A percentile compares a stretch with the other conserved stretches of the same genome.
Conservation (phyloP, 1,140 invertebrate genomes). For the Drosophila parabipectinata region DNA sequence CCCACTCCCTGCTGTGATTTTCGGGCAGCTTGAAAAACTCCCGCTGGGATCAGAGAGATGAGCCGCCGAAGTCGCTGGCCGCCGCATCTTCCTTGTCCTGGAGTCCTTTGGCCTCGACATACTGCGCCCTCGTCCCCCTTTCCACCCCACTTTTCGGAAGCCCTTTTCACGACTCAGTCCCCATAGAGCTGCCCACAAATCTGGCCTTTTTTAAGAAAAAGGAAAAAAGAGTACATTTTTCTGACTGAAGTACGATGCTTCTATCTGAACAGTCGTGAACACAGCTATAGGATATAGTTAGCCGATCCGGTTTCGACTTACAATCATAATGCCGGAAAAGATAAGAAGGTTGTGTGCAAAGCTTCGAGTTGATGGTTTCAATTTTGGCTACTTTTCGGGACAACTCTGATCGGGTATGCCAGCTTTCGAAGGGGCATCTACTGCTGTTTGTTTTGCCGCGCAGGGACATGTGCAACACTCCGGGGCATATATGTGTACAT, state of each 20-base stretch:
- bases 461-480: conserved; percentile 83
- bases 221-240: no score
- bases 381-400: background rate
- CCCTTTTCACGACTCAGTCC: background rate
- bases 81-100: conserved; percentile 14
- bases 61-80: conserved; percentile 48
- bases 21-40: conserved; percentile 56
- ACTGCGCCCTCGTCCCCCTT: background rate
- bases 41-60: conserved; percentile 81
- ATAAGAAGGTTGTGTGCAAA: no score
- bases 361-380: background rate
- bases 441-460: conserved; percentile 72
- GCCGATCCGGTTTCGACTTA: no score
- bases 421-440: conserved; percentile 23
- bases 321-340: no score
- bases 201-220: background rate
- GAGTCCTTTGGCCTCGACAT: conserved; percentile 39
- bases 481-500: conserved; percentile 79
- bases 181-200: background rate
- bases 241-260: no score
- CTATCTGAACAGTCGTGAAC: no score
- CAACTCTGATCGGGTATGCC: conserved; percentile 7
- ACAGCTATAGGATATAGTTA: no score
- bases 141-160: background rate
- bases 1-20: conserved; percentile 72